Evolutionary conservation across 2,797 vertebrate species (phyloP).

Genomic region (Scolopax bukidnonensis): DNA sequence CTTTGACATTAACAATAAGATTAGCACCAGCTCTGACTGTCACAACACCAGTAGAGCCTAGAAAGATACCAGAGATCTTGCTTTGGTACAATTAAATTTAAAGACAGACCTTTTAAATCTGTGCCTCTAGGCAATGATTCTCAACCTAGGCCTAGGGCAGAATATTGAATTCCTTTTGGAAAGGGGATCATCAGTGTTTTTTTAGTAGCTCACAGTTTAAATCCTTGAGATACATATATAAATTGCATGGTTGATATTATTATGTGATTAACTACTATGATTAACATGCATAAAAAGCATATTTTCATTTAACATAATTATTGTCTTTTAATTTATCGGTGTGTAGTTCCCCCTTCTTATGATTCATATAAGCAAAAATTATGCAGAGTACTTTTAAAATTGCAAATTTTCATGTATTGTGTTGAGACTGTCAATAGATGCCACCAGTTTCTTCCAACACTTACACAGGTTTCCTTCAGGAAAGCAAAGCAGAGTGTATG

Average conservation of each 20-base stretch:
- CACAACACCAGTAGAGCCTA: constrained; percentile 36
- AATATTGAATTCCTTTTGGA: background rate
- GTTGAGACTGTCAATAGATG: background rate
- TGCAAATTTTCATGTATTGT: background rate
- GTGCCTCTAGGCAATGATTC: constrained; percentile 16
- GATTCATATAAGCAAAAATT: background rate
- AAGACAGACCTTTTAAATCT: constrained; percentile 53
- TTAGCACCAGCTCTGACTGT: constrained; percentile 68
- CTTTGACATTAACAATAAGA: constrained; percentile 79
- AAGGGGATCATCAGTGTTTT: background rate
- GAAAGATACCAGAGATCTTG: constrained; percentile 27
- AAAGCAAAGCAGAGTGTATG: background rate
- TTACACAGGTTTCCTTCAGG: background rate
- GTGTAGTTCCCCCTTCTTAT: background rate
- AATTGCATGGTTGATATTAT: background rate
- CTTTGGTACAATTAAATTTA: constrained; percentile 59
- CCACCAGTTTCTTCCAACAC: background rate
- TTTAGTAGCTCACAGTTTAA: background rate
- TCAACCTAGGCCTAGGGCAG: background rate
- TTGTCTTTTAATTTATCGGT: background rate
- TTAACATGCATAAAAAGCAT: background rate
- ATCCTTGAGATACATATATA: background rate
- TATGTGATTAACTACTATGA: background rate
- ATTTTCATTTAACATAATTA: background rate
- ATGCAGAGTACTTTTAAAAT: background rate